A percentile compares a stretch with the other conserved stretches of the same genome.
Evolutionary conservation across 2,888 invertebrate genomes (phyloP).

Genomic region (Drosophila anomalata): DNA sequence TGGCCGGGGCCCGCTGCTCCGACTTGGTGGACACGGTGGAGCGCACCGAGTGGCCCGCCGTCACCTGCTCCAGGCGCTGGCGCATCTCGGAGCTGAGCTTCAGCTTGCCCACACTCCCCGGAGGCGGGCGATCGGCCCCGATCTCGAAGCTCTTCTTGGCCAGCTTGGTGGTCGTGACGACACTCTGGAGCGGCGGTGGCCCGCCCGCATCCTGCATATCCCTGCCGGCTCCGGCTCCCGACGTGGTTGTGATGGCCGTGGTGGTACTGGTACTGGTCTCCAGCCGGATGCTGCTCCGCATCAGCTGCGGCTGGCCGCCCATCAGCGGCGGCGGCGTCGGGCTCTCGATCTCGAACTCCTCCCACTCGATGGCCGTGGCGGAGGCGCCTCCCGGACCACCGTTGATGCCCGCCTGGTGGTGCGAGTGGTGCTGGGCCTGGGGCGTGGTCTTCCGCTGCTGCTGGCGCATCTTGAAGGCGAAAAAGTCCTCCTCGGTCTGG

Average conservation of each 20-base stretch:
- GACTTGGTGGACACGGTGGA: constrained; percentile 89
- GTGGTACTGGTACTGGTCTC: constrained; percentile 66
- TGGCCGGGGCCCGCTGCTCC: constrained; percentile 90
- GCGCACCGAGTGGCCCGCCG: constrained; percentile 93
- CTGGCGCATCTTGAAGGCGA: constrained; percentile 94
- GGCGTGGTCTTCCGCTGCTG: constrained; percentile 92
- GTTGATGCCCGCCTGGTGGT: constrained; percentile 72
- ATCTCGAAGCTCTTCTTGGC: constrained; percentile 89
- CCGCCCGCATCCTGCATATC: constrained; percentile 58
- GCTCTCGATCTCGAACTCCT: constrained; percentile 90
- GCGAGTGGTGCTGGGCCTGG: constrained; percentile 85
- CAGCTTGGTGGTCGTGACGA: constrained; percentile 65
- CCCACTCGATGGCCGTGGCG: constrained; percentile 90
- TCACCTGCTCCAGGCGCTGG: constrained; percentile 93
- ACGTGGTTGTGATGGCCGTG: constrained; percentile 43
- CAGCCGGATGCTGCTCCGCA: constrained; percentile 76
- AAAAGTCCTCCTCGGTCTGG: constrained; percentile 92
- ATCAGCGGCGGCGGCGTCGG: constrained; percentile 69
- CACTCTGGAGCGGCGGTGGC: constrained; percentile 27
- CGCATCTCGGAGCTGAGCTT: constrained; percentile 96
- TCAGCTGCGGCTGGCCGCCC: constrained; percentile 61
- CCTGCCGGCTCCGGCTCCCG: constrained; percentile 53
- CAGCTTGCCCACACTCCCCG: constrained; percentile 95
- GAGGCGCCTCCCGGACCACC: constrained; percentile 75
- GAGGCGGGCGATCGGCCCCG: constrained; percentile 91